Percentiles rank a stretch among this genome's conserved stretches.
Evolutionary conservation across 2,888 invertebrate species (phyloP).

Genomic region (Chrysolina haemoptera): DNA sequence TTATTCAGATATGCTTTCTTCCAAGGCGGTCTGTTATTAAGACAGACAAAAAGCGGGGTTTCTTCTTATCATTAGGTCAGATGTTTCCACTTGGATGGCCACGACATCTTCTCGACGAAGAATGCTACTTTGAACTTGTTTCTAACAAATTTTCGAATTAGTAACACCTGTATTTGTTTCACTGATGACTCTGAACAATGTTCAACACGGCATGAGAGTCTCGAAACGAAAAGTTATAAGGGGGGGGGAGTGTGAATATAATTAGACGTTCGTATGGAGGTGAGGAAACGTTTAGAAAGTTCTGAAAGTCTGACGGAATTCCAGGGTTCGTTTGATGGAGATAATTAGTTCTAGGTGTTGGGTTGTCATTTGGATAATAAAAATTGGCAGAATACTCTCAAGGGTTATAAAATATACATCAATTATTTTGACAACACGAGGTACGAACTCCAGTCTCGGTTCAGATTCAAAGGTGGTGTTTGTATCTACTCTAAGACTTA

Average conservation of each 20-base stretch:
- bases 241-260: background rate
- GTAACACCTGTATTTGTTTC: slow-evolving; percentile 22
- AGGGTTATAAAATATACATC: too few relatives aligned
- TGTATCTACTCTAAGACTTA: too few relatives aligned
- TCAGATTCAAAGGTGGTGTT: too few relatives aligned
- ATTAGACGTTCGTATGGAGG: slow-evolving; percentile 5
- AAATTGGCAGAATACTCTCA: too few relatives aligned
- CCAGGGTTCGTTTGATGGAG: too few relatives aligned
- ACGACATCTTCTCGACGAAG: slow-evolving; percentile 36
- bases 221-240: slow-evolving; percentile 11
- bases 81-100: slow-evolving; percentile 39
- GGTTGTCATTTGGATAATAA: too few relatives aligned
- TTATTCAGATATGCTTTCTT: slow-evolving; percentile 9
- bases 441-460: too few relatives aligned
- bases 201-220: background rate
- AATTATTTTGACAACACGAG: too few relatives aligned
- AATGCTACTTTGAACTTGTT: slow-evolving; percentile 34
- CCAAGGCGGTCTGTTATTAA: slow-evolving; percentile 27
- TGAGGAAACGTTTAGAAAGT: background rate
- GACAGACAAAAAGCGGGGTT: slow-evolving; percentile 13
- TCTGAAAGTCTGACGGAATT: background rate
- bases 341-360: too few relatives aligned
- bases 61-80: slow-evolving; percentile 21
- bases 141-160: slow-evolving; percentile 23
- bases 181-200: slow-evolving; percentile 8